Base-by-base conservation (phyloP, 2,888 invertebrate species). In the Epistrophella euchroma region DNA sequence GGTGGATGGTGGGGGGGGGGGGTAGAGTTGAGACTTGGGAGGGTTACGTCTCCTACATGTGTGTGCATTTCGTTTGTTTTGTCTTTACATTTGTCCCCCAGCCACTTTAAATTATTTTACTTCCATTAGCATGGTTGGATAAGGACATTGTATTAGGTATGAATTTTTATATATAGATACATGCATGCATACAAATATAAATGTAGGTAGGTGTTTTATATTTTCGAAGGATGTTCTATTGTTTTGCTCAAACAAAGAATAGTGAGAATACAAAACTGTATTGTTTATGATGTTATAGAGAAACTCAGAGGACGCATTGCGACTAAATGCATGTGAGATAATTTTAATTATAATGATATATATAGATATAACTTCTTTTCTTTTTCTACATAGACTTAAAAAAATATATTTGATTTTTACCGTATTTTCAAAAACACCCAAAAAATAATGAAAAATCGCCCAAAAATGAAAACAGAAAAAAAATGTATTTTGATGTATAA, bases 1-100 rank as follows among this genome's bases (percentile, higher is more conserved):
- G 55, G 6, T n/a, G 40, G 6, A 28, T 5, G 28, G 0, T 56
- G 43, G 55, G 4, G 15, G 15, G 22, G 15, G 1, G 3, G 19
- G 0, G 4, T 19, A 15, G 1, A 11, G 25, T 13, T 66, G 11
- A 58, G 60, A 58, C 70, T 76, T 62, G 58, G 58, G 7, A 58
- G 60, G 40, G 74, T 77, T 50, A 58, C 19, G 77, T 77, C 81
- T 77, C 77, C 86, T 86, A 86, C 86, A 86, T 86, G 60, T 86
- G 86, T 86, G 86, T 77, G 86, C 77, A 86, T 82, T 86, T 86
- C 81, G 86, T 86, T 86, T 86, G 82, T 86, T 86, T 86, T 86
- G 86, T 86, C 77, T 82, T 86, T 86, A 86, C 86, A 86, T 86
- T 78, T 86, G 86, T 86, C 86, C 86, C 80, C 81, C 73, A 86